Evolutionary conservation across 53 echinoderm and acorn worm genomes (phyloP).

Genomic region (Temnopleurus reevesii): DNA sequence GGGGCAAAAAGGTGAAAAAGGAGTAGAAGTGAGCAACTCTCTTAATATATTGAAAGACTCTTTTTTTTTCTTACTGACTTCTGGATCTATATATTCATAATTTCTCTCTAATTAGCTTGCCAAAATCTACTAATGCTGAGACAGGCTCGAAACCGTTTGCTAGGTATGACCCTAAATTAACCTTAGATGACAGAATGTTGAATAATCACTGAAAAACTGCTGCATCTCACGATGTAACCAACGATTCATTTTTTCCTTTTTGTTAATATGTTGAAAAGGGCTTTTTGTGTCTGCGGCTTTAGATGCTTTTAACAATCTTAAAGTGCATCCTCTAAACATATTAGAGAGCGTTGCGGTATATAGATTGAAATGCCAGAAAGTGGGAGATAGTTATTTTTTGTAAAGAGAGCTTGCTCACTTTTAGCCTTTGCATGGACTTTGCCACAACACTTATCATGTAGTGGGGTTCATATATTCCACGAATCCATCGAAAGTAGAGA

Average conservation of each 20-base stretch:
- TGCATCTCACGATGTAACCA: not conserved
- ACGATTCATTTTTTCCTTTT: not conserved
- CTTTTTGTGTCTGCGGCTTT: not conserved
- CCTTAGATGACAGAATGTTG: not conserved
- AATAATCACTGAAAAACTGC: not conserved
- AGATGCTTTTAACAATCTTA: constrained; percentile 15
- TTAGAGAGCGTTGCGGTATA: not conserved
- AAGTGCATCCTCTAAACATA: constrained; percentile 7
- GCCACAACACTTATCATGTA: constrained; percentile 4
- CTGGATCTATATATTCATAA: constrained; percentile 23
- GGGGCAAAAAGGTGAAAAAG: constrained; percentile 50
- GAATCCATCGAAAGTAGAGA: no score
- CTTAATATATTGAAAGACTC: constrained; percentile 26
- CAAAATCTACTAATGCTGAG: constrained; percentile 19
- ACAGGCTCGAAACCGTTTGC: constrained; percentile 19
- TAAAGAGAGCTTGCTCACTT: constrained; percentile 49
- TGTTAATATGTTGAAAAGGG: not conserved
- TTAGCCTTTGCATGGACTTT: constrained; percentile 50
- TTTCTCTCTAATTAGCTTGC: constrained; percentile 40
- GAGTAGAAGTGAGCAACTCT: constrained; percentile 55
- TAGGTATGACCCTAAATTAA: constrained; percentile 14
- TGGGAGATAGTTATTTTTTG: constrained; percentile 2
- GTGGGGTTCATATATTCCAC: no score
- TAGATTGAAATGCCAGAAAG: not conserved
- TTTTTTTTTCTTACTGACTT: constrained; percentile 56